Conservation (phyloP, 2,797 vertebrate genomes). For the Sylvilagus floridanus region DNA sequence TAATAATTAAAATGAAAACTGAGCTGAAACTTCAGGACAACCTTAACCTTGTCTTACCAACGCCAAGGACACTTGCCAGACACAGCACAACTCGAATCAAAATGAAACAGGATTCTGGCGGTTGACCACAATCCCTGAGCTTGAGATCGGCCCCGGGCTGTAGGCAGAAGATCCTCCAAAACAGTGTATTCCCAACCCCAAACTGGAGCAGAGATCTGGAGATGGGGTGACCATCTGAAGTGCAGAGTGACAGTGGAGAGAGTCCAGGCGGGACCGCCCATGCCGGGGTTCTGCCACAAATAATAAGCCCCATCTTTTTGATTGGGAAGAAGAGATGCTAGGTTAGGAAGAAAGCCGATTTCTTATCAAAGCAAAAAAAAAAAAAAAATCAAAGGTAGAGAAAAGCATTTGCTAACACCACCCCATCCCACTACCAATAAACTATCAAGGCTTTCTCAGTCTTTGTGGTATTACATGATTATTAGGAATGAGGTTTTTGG, state of each 20-base stretch:
- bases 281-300: background rate
- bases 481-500: background rate
- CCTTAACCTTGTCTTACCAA: conserved; percentile 29
- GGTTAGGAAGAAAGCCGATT: background rate
- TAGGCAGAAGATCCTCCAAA: no score
- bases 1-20: conserved; percentile 43
- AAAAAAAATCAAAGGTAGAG: background rate
- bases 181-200: no score
- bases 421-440: background rate
- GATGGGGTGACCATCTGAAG: no score
- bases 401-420: background rate
- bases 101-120: conserved; percentile 16
- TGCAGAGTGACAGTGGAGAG: background rate
- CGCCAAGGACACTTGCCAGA: conserved; percentile 8
- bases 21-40: background rate
- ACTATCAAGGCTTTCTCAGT: background rate
- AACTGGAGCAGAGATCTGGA: no score
- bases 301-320: background rate
- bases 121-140: background rate
- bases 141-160: background rate
- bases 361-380: conserved; percentile 28
- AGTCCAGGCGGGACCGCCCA: accelerated
- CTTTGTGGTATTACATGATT: background rate
- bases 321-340: background rate
- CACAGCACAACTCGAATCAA: background rate